Conservation (phyloP, 2,113 vertebrate genomes). For the Clarias batrachus region DNA sequence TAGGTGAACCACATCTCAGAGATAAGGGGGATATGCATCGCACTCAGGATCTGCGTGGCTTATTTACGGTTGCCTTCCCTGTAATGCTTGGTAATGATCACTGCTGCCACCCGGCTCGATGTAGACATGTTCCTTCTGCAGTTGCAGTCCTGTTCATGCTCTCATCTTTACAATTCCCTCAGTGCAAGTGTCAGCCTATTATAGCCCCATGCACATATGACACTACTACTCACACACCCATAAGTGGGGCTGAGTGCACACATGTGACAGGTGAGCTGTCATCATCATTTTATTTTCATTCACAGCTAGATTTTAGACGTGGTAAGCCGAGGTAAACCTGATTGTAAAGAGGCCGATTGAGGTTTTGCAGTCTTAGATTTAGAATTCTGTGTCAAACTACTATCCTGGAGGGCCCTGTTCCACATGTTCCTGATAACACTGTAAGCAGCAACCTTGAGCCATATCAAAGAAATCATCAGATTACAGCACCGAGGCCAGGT, state of each 20-base stretch:
- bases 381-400: constrained; percentile 29
- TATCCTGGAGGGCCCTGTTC: constrained; percentile 8
- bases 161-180: constrained; percentile 51
- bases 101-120: constrained; percentile 21
- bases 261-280: constrained; percentile 36
- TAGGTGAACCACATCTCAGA: constrained; percentile 17
- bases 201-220: constrained; percentile 11
- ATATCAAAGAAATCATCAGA: constrained; percentile 43
- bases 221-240: constrained; percentile 8
- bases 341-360: not conserved
- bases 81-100: constrained; percentile 39
- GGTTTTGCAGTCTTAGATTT: constrained; percentile 16
- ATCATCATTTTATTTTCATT: constrained; percentile 34
- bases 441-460: constrained; percentile 34
- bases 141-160: constrained; percentile 54
- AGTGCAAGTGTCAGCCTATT: constrained; percentile 49
- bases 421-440: constrained; percentile 31
- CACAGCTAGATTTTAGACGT: constrained; percentile 19
- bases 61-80: constrained; percentile 34
- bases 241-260: constrained; percentile 17
- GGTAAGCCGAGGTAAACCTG: constrained; percentile 21
- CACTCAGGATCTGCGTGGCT: constrained; percentile 55
- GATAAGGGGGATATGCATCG: constrained; percentile 16
- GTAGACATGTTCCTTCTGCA: constrained; percentile 39
- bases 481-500: constrained; percentile 52